These are phyloP conservation scores for Drosophila rufa DNA, from an alignment of 1,140 invertebrate genomes.

Conservation along the genomic window DNA sequence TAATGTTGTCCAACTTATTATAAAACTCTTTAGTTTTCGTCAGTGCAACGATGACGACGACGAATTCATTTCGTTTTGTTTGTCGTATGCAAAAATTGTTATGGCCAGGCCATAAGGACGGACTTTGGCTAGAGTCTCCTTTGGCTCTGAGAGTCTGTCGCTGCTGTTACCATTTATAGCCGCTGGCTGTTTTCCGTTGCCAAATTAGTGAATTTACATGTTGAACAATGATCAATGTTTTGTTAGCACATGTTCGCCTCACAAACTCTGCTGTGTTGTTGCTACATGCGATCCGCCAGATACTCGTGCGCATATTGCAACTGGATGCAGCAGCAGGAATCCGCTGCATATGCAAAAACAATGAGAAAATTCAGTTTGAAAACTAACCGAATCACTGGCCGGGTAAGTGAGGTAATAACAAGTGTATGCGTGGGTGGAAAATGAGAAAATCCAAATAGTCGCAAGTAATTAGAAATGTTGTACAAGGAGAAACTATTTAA, in stretches of 20 bases:
- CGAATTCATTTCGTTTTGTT: constrained; percentile 73
- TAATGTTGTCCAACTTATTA: no score
- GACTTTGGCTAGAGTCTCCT: constrained; percentile 35
- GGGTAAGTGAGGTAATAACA: constrained; percentile 39
- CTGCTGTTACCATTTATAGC: constrained; percentile 80
- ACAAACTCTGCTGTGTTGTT: constrained; percentile 32
- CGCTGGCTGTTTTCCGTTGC: constrained; percentile 70
- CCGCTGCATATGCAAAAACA: constrained; percentile 53
- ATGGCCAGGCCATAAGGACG: constrained; percentile 60
- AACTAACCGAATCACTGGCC: constrained; percentile 20
- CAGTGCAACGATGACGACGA: constrained; percentile 42
- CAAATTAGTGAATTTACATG: constrained; percentile 84
- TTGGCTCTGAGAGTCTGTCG: constrained; percentile 42
- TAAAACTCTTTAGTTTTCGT: not conserved
- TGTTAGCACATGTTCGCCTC: constrained; percentile 81
- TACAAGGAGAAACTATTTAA: not conserved
- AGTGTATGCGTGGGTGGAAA: constrained; percentile 45
- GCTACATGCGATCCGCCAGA: constrained; percentile 42
- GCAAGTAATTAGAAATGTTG: not conserved
- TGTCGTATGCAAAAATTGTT: constrained; percentile 80
- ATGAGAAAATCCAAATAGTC: constrained; percentile 3
- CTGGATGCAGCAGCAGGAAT: constrained; percentile 27
- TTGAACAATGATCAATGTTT: constrained; percentile 84
- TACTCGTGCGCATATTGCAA: constrained; percentile 42
- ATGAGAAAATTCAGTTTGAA: constrained; percentile 50